Conservation (phyloP, 2,888 invertebrate genomes). For the Venusia cambrica region DNA sequence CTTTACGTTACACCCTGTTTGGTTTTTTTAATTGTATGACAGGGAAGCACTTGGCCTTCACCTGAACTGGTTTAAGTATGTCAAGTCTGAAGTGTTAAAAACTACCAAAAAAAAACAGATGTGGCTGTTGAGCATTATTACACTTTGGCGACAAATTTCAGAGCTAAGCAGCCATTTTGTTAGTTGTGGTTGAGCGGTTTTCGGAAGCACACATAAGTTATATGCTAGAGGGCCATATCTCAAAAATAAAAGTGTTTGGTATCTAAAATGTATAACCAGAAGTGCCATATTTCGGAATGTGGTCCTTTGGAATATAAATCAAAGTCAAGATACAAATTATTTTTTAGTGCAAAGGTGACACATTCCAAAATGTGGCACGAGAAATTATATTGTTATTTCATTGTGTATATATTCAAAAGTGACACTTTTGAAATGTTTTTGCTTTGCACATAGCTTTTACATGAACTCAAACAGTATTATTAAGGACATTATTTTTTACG, state of each 20-base stretch:
- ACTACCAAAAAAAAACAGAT: too few species aligned
- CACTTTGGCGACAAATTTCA: conserved; percentile 2
- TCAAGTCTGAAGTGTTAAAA: too few species aligned
- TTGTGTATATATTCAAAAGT: conserved; percentile 1
- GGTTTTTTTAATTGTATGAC: too few species aligned
- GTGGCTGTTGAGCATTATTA: conserved; percentile 2
- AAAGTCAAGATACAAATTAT: conserved; percentile 1
- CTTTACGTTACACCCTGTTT: too few species aligned
- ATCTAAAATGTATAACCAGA: background rate
- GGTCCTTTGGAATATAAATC: background rate
- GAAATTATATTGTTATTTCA: conserved; percentile 1
- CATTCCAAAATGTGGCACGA: background rate
- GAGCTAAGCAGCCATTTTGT: conserved; percentile 1
- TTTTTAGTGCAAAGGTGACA: conserved; percentile 1
- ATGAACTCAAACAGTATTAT: background rate
- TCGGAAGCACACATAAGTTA: too few species aligned
- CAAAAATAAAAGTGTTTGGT: background rate
- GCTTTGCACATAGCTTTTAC: too few species aligned
- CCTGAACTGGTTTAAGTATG: too few species aligned
- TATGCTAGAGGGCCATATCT: conserved; percentile 1
- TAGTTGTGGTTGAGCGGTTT: too few species aligned
- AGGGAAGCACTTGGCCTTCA: too few species aligned
- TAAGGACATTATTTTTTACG: background rate
- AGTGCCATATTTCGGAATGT: conserved; percentile 1
- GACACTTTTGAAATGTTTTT: too few species aligned